phyloP scores from a whole-genome alignment of 2,797 vertebrate genomes.

The Fundulus diaphanus region DNA sequence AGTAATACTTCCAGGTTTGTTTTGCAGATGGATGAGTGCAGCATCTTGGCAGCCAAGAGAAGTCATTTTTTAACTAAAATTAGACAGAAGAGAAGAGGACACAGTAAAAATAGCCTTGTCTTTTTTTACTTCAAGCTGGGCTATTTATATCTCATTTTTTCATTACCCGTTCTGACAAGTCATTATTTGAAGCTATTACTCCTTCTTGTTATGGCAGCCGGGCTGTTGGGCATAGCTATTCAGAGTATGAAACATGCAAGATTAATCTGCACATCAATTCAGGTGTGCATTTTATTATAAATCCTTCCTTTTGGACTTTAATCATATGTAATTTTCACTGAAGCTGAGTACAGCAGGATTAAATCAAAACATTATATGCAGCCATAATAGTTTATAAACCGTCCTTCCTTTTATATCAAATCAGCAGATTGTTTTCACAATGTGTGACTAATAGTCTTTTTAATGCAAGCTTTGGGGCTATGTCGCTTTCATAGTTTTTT shows the following conservation, averaged over 20 bases:
- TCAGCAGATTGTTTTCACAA: not conserved
- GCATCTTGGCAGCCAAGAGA: constrained; percentile 32
- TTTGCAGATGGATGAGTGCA: constrained; percentile 43
- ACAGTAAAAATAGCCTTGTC: constrained; percentile 63
- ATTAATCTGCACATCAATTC: constrained; percentile 48
- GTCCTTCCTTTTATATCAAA: not conserved
- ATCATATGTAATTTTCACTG: not conserved
- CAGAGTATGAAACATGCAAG: constrained; percentile 49
- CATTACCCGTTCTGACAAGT: constrained; percentile 58
- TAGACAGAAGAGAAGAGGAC: constrained; percentile 60
- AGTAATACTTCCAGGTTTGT: constrained; percentile 24
- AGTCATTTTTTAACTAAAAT: constrained; percentile 69
- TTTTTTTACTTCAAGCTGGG: constrained; percentile 31
- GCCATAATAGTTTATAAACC: constrained; percentile 5
- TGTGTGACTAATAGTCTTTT: constrained; percentile 1
- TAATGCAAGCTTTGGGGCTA: not conserved
- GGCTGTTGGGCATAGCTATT: constrained; percentile 48
- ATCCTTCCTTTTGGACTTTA: constrained; percentile 1
- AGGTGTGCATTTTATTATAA: constrained; percentile 10
- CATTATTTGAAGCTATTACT: constrained; percentile 68
- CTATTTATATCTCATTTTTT: constrained; percentile 71
- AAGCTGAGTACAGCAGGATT: not conserved
- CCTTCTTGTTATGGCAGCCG: constrained; percentile 63
- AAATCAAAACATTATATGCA: constrained; percentile 6
- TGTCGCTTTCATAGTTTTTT: not conserved